Evolutionary conservation across 2,797 vertebrate species (phyloP).

Genomic region (Bryconaethiops microstoma): DNA sequence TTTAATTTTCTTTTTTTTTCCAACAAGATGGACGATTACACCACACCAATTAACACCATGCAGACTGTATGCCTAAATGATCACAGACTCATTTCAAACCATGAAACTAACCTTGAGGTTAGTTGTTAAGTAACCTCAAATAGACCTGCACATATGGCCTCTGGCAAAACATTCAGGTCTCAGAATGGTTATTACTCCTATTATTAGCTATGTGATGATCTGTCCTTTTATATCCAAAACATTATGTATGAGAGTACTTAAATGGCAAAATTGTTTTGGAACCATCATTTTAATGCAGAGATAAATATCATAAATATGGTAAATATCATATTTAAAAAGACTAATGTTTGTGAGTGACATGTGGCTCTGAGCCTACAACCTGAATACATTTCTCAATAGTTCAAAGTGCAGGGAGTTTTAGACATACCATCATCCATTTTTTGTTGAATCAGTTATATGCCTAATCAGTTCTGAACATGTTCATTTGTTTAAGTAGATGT

Average conservation of each 20-base stretch:
- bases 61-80: background rate
- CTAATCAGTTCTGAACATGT: background rate
- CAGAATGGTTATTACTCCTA: no score
- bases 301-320: background rate
- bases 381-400: slow-evolving; percentile 6
- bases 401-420: slow-evolving; percentile 3
- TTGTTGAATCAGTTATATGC: background rate
- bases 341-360: background rate
- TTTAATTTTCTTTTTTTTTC: no score
- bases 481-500: background rate
- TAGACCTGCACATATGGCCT: no score
- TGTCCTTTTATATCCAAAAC: no score
- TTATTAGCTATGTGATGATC: no score
- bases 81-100: background rate
- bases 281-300: background rate
- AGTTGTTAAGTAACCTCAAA: no score
- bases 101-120: no score
- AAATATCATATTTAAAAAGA: background rate
- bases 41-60: no score
- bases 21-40: background rate
- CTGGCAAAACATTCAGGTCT: no score
- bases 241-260: no score
- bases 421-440: background rate
- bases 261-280: no score
- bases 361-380: background rate